Evolutionary conservation across 2,113 vertebrate genomes (phyloP).

Genomic region (Rhinolophus sinicus): DNA sequence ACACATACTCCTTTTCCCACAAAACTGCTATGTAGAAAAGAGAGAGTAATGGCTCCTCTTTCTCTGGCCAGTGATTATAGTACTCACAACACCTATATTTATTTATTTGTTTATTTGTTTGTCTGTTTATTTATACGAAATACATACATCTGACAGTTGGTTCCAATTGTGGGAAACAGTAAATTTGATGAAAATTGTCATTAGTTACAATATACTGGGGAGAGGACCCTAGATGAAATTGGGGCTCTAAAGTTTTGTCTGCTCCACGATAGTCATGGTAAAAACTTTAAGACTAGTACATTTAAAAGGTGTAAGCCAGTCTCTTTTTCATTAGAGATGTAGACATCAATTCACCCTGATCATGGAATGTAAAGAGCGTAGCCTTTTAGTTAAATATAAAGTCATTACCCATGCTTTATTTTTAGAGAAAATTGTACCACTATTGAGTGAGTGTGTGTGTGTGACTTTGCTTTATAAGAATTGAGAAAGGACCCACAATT

Average conservation of each 20-base stretch:
- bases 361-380: neutral
- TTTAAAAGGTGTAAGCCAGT: neutral
- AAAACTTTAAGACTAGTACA: neutral
- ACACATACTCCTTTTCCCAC: neutral
- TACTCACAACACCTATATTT: neutral
- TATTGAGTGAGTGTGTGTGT: neutral
- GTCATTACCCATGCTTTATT: neutral
- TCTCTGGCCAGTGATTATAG: neutral
- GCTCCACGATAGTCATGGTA: neutral
- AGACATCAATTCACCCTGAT: no score
- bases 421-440: neutral
- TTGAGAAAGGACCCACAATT: neutral
- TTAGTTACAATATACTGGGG: neutral
- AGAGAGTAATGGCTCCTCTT: neutral
- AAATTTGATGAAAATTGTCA: neutral
- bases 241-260: neutral
- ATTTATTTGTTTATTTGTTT: neutral
- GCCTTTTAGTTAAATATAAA: constrained; percentile 7
- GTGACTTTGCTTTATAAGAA: neutral
- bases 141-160: neutral
- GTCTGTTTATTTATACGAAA: neutral
- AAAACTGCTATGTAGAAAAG: neutral
- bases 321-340: neutral
- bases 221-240: neutral
- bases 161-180: neutral